Evolutionary conservation across 2,113 vertebrate genomes (phyloP).

Genomic region (Ammodytes dubius): DNA sequence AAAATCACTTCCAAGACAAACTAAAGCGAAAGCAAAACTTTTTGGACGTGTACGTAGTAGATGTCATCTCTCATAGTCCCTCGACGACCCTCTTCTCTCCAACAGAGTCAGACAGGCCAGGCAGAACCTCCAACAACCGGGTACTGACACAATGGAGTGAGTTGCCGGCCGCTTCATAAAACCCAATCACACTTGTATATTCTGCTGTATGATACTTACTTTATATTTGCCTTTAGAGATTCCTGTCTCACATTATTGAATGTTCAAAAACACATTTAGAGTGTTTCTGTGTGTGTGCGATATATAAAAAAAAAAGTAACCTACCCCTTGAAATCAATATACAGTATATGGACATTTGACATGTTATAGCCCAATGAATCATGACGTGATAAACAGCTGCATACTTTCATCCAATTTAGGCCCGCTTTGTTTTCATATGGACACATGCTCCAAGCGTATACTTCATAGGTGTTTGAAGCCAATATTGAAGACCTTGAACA

Average conservation of each 20-base stretch:
- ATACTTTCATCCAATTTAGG: neutral
- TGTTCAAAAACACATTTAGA: constrained; percentile 1
- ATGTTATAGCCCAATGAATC: neutral
- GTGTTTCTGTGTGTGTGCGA: neutral
- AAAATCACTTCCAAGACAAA: neutral
- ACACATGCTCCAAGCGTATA: neutral
- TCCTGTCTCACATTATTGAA: neutral
- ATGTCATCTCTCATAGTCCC: constrained; percentile 60
- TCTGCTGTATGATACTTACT: constrained; percentile 32
- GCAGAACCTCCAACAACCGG: constrained; percentile 75
- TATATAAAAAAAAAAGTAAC: neutral
- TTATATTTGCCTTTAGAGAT: neutral
- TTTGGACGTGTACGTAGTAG: constrained; percentile 37
- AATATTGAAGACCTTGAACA: neutral
- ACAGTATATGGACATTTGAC: neutral
- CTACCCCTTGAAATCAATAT: neutral
- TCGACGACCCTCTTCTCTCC: constrained; percentile 79
- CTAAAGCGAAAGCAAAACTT: neutral
- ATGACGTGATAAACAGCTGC: neutral
- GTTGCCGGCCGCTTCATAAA: constrained; percentile 74
- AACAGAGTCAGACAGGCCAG: constrained; percentile 81
- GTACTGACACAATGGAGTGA: constrained; percentile 84
- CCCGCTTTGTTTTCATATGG: neutral
- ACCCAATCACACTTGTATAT: constrained; percentile 49
- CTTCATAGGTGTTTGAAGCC: neutral